Percentiles rank a stretch among this genome's conserved stretches.
Evolutionary conservation across 2,888 invertebrate species (phyloP).

Genomic region (Dioctria rufipes): DNA sequence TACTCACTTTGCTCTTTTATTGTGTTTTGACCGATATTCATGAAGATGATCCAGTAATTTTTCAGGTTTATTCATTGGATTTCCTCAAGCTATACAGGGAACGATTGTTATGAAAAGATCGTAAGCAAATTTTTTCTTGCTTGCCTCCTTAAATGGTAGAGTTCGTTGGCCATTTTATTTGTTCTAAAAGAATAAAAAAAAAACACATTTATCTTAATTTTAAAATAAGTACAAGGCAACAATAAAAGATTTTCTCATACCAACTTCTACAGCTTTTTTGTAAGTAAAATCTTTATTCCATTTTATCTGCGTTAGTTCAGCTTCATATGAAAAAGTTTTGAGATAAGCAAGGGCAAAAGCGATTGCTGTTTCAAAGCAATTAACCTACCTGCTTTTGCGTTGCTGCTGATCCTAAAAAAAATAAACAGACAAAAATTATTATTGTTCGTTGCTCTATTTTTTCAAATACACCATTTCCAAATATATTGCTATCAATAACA

Average conservation of each 20-base stretch:
- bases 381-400: conserved; percentile 62
- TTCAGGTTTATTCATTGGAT: conserved; percentile 64
- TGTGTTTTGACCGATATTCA: conserved; percentile 65
- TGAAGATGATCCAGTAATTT: conserved; percentile 62
- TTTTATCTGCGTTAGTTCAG: conserved; percentile 61
- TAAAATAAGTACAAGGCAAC: conserved; percentile 53
- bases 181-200: conserved; percentile 58
- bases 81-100: conserved; percentile 66
- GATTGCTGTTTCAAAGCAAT: conserved; percentile 66
- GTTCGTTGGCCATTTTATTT: conserved; percentile 64
- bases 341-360: conserved; percentile 67
- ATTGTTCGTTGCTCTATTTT: no score
- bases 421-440: no score
- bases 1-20: conserved; percentile 66
- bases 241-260: conserved; percentile 53
- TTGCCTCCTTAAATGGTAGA: conserved; percentile 63
- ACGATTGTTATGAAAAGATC: conserved; percentile 68
- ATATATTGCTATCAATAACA: no score
- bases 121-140: conserved; percentile 61
- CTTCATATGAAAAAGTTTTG: conserved; percentile 63
- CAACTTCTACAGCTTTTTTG: conserved; percentile 59
- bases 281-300: conserved; percentile 63
- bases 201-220: not conserved
- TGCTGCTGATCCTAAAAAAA: conserved; percentile 62
- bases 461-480: no score